Base-by-base conservation (phyloP, 2,797 vertebrate genomes). In the Adelosebastes latens region DNA sequence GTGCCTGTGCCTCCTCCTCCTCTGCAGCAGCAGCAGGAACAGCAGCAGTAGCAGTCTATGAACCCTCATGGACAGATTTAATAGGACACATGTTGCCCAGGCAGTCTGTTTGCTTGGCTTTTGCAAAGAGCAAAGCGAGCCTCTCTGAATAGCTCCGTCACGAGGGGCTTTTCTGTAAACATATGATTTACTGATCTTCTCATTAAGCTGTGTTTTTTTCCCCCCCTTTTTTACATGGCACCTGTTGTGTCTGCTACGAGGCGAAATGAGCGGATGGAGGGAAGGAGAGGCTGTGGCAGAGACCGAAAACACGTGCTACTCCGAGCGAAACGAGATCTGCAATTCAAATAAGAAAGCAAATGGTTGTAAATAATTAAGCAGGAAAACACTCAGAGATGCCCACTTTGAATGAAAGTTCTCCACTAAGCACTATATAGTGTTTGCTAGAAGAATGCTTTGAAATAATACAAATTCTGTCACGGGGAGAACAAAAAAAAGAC, bases 311-410 rank as follows among this genome's bases (percentile, higher is more conserved):
- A 77, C 39, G 55, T 70, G 79, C 63, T 49, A 12, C 77, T 18
- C 34, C 10, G 59, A 76, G 58, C 13, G 6, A 24, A 42, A 78
- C 53, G 8, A 20, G 58, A 91, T 93, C 82, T 92, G 90, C 84
- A 90, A 86, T 80, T 87, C 81, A 90, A 89, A 91, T 80, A 72
- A 65, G 78, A 71, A 60, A 59, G 80, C 84, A 88, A 87, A 85
- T 7, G 71, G 70, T 55, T 82, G 77, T 89, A 92, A 90, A 93
- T 92, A 88, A 92, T 92, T 89, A 69, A 94, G 75, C 8, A 85
- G 74, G 49, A 84, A 89, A 82, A 88, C 80, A 78, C 70, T 81
- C 73, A 67, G 80, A 87, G 82, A 82, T 75, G 77, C 60, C 64
- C 59, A 77, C 36, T 89, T 77, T 81, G 73, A 92, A 82, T 85